Evolutionary conservation across 2,888 invertebrate genomes (phyloP), one percentile per base, ranked within the genome.

Genomic region (Chouioia cunea): DNA sequence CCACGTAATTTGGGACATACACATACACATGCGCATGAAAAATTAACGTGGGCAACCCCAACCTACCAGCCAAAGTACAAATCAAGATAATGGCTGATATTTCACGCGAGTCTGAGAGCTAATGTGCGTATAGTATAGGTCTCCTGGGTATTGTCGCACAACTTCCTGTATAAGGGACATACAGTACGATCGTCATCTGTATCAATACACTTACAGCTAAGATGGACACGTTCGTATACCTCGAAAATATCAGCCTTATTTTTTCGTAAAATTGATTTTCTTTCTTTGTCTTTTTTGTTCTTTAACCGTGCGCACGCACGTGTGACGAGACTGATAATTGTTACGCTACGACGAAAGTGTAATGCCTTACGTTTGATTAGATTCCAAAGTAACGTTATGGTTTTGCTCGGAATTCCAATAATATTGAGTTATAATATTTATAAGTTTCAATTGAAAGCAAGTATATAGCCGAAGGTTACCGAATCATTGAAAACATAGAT

Each of bases 81-180:
- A 83, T 84, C 84, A 84, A 82, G 83, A 80, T 83, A 84, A 83
- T 84, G 81, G 81, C 73, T 62, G 77, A 83, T 83, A 83, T 81
- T 83, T 83, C 81, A 83, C 78, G 77, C 20, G 44, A n/a, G 54
- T 54, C n/a, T 44, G 36, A 52, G 52, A 36, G 47, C 22, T 52
- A 52, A 44, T 27, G 20, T 18, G 14, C 78, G 78, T 81, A 79
- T 81, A 78, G 77, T 77, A 79, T 77, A 77, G 79, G 75, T 79
- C 83, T 80, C 81, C 47, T 12, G 80, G 77, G 82, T 70, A 71
- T 77, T 76, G 36, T 73, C 71, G 54, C 47, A 23, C 14, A 36
- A 36, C 36, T 36, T 36, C 36, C 36, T 36, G 12, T 10, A 36
- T 36, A 36, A 36, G 36, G 36, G 36, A 36, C 36, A 36, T 12